Percentiles rank a stretch among this genome's conserved stretches.
Evolutionary conservation across 2,113 vertebrate genomes (phyloP).

Genomic region (Prinia subflava): DNA sequence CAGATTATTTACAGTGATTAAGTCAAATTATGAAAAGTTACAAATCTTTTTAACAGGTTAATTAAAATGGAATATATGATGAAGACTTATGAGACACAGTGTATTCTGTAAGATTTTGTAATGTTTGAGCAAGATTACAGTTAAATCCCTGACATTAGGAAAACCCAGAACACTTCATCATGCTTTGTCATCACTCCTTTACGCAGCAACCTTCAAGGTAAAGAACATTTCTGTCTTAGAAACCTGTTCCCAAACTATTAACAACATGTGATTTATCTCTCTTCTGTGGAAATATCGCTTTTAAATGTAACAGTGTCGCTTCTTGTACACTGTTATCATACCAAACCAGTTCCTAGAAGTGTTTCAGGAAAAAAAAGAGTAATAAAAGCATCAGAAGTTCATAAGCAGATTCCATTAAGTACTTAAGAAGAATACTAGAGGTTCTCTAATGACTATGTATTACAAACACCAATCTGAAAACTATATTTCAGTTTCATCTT

Average conservation of each 20-base stretch:
- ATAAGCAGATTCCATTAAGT: not conserved
- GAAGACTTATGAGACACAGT: not conserved
- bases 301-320: not conserved
- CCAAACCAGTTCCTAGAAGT: not conserved
- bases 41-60: not conserved
- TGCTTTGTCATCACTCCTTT: not conserved
- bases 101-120: not conserved
- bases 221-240: not conserved
- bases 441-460: not conserved
- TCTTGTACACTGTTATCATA: not conserved
- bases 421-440: not conserved
- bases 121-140: not conserved
- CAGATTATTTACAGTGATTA: not conserved
- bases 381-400: not conserved
- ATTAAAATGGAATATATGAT: not conserved
- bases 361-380: not conserved
- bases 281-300: not conserved
- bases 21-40: not conserved
- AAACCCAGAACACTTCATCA: not conserved
- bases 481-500: not conserved
- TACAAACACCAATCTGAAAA: not conserved
- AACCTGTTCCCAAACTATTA: not conserved
- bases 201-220: not conserved
- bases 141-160: not conserved
- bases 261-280: not conserved